Percentiles rank a stretch among this genome's conserved stretches.
These are phyloP conservation scores for Mus spretus DNA, from an alignment of 2,797 vertebrate genomes.

Conservation along the genomic window DNA sequence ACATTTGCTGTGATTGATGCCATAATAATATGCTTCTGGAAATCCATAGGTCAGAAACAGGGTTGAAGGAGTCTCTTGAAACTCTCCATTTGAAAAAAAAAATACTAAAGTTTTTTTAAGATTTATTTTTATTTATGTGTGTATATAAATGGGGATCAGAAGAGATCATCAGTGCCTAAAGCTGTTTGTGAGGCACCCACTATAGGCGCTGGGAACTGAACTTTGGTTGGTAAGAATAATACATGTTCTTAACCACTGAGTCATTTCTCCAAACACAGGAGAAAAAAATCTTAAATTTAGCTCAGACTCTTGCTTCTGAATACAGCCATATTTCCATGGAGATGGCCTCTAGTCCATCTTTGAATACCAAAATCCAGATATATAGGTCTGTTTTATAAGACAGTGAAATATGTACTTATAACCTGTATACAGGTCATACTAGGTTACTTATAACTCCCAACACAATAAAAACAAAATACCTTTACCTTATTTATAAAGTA, in stretches of 20 bases:
- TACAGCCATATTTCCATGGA: no score
- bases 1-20: not conserved
- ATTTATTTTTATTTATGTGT: not conserved
- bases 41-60: not conserved
- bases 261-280: not conserved
- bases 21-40: not conserved
- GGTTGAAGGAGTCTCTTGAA: not conserved
- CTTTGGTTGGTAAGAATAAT: not conserved
- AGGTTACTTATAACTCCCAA: not conserved
- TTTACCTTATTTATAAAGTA: no score
- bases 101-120: not conserved
- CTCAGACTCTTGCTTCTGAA: not conserved
- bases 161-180: not conserved
- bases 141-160: not conserved
- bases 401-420: no score
- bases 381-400: not conserved
- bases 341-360: not conserved
- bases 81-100: not conserved
- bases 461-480: not conserved
- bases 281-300: not conserved
- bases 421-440: not conserved
- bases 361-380: not conserved
- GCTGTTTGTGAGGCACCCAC: not conserved
- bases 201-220: not conserved
- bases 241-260: not conserved